phyloP scores from a whole-genome alignment of 2,797 vertebrate species.

The Brachyalestes nurse region DNA sequence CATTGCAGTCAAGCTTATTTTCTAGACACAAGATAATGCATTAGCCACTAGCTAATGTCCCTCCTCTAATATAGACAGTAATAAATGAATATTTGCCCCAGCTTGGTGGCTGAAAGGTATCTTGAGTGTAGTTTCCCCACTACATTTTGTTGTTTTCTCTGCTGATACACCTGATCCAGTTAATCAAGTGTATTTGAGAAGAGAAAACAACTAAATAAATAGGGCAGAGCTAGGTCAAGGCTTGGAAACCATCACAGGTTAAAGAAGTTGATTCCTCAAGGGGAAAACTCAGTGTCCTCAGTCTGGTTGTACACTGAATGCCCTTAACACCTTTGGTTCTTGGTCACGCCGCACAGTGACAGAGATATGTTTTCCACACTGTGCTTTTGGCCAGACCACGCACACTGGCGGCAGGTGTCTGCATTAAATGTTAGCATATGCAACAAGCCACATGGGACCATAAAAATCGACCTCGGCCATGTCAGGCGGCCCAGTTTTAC shows the following conservation, averaged over 20 bases:
- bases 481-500: constrained; percentile 31
- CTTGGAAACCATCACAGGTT: background rate
- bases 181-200: background rate
- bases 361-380: constrained; percentile 47
- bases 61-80: too few species aligned
- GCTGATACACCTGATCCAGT: background rate
- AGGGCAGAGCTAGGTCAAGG: background rate
- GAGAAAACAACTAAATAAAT: background rate
- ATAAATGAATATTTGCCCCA: too few species aligned
- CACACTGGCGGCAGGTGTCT: constrained; percentile 63
- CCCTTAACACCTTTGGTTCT: constrained; percentile 53
- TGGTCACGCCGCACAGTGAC: constrained; percentile 49
- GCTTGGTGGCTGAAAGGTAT: too few species aligned
- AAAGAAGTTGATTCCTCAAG: background rate
- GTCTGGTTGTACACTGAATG: constrained; percentile 1
- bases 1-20: too few species aligned
- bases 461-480: constrained; percentile 57
- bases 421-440: constrained; percentile 57
- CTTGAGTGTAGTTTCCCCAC: too few species aligned
- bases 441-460: constrained; percentile 59
- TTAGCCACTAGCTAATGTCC: too few species aligned
- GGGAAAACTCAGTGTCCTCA: background rate
- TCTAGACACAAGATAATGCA: too few species aligned
- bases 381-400: constrained; percentile 58
- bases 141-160: too few species aligned